Percentiles rank a stretch among this genome's conserved stretches.
phyloP scores from a whole-genome alignment of 2,797 vertebrate genomes.

The Carcharodon carcharias region DNA sequence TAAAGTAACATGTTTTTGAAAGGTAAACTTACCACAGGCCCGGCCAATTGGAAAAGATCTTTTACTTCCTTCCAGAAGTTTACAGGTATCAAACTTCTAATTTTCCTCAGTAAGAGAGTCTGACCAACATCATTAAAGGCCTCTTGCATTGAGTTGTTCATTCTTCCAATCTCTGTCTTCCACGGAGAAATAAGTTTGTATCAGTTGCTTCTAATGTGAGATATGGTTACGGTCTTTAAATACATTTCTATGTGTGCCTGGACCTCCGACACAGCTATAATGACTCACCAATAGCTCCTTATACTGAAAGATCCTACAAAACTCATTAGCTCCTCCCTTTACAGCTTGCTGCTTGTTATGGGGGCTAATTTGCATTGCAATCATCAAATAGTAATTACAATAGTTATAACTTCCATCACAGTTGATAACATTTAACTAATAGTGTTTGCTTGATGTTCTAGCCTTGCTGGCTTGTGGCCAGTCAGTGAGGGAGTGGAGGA shows the following conservation, averaged over 20 bases:
- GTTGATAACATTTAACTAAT: not conserved
- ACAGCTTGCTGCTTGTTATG: not conserved
- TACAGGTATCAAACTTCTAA: constrained; percentile 6
- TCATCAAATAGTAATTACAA: not conserved
- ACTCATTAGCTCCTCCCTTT: not conserved
- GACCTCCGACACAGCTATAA: not conserved
- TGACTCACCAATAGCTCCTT: not conserved
- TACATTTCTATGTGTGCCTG: not conserved
- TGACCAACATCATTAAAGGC: not conserved
- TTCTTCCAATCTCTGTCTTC: not conserved
- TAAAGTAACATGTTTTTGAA: not conserved
- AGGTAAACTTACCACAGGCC: not conserved
- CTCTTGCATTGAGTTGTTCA: not conserved
- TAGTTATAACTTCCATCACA: not conserved
- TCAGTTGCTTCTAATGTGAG: not conserved
- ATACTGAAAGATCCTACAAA: not conserved
- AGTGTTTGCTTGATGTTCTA: not conserved
- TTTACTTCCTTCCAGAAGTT: not conserved
- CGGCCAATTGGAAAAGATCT: constrained; percentile 2
- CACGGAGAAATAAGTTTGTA: not conserved
- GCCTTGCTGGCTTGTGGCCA: not conserved
- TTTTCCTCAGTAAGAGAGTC: not conserved
- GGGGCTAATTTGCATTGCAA: not conserved
- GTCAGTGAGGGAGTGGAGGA: not conserved
- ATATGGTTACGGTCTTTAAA: not conserved